Evolutionary conservation across 2,113 vertebrate genomes (phyloP).

Genomic region (Chloroceryle aenea): DNA sequence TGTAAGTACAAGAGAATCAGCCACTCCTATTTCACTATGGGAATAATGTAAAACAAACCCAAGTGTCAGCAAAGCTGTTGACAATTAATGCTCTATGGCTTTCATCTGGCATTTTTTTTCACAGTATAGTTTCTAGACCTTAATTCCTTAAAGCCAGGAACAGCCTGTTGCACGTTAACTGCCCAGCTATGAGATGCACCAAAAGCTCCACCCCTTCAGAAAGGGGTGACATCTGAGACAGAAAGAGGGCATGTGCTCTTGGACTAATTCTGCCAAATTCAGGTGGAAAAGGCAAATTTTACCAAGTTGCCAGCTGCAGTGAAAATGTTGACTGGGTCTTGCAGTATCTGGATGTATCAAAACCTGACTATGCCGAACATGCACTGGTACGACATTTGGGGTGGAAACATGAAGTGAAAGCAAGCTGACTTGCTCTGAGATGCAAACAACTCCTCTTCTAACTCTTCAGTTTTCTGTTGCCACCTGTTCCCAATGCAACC

Average conservation of each 20-base stretch:
- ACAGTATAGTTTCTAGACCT: neutral
- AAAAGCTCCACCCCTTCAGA: neutral
- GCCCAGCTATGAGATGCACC: neutral
- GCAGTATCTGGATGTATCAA: neutral
- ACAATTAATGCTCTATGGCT: neutral
- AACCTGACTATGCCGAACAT: neutral
- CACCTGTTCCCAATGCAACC: accelerated
- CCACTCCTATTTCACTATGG: neutral
- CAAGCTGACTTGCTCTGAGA: neutral
- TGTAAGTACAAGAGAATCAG: neutral
- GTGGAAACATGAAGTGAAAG: neutral
- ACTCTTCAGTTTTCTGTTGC: neutral
- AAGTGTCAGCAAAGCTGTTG: neutral
- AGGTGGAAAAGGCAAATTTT: constrained; percentile 30
- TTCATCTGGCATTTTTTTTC: neutral
- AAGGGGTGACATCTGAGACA: neutral
- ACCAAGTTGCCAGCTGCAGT: neutral
- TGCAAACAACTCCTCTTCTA: neutral
- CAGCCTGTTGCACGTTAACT: neutral
- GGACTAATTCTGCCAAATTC: neutral
- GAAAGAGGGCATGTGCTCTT: neutral
- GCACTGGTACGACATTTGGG: neutral
- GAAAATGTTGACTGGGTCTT: neutral
- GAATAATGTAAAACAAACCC: neutral
- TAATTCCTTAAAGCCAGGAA: neutral